These are phyloP conservation scores for Cotesia congregata DNA, from an alignment of 2,888 invertebrate genomes.

Conservation along the genomic window DNA sequence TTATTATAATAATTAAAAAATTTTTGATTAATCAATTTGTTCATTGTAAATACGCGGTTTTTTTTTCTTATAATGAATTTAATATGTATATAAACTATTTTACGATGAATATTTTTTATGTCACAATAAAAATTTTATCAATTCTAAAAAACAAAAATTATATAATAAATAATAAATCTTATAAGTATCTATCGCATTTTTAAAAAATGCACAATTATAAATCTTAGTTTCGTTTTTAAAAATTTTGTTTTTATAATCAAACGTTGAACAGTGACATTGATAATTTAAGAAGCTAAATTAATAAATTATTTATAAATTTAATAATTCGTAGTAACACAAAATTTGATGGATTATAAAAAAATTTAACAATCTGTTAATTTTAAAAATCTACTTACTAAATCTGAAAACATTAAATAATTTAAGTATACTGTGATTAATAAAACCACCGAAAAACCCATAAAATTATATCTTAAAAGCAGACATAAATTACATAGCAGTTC, in stretches of 20 bases:
- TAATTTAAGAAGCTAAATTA: neutral
- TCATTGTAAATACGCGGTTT: neutral
- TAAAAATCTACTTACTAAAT: neutral
- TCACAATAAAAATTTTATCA: slow-evolving; percentile 2
- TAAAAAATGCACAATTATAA: neutral
- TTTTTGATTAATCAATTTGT: neutral
- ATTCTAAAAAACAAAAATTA: neutral
- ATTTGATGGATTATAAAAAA: neutral
- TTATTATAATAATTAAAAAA: neutral
- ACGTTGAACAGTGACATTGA: slow-evolving; percentile 2
- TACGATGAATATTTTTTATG: slow-evolving; percentile 5
- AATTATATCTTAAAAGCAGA: neutral
- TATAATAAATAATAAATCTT: neutral
- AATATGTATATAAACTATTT: slow-evolving; percentile 12
- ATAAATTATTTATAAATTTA: no score
- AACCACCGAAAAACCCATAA: slow-evolving; percentile 23
- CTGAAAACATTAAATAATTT: neutral
- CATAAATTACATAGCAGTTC: slow-evolving; percentile 48
- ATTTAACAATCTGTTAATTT: neutral
- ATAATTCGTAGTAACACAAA: neutral
- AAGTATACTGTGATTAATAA: neutral
- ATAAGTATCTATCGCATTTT: neutral
- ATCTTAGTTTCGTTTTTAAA: neutral
- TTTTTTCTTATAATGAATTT: slow-evolving; percentile 6
- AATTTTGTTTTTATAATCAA: neutral